Conservation (phyloP, 1,140 invertebrate genomes). For the Cydia fagiglandana region DNA sequence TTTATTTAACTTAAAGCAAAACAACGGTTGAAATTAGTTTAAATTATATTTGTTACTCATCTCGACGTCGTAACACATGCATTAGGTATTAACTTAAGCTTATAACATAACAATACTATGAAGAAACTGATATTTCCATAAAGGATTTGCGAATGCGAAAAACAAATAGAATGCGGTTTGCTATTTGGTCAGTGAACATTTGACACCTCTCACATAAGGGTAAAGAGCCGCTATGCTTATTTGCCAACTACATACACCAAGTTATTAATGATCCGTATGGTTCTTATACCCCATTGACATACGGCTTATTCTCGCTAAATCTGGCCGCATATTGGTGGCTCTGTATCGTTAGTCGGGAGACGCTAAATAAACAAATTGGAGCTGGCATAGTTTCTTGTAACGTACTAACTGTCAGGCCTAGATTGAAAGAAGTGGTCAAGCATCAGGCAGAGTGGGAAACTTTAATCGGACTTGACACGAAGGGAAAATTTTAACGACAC, state of each 20-base stretch:
- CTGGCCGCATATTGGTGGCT: neutral
- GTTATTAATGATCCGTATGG: neutral
- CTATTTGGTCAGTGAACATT: slow-evolving; percentile 12
- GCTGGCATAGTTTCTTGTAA: neutral
- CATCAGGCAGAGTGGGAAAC: too few species aligned
- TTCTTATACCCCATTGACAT: neutral
- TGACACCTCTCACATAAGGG: slow-evolving; percentile 27
- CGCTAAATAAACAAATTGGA: slow-evolving; percentile 27
- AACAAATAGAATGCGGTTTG: slow-evolving; percentile 23
- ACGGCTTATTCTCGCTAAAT: neutral
- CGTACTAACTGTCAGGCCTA: slow-evolving; percentile 22
- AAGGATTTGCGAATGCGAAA: slow-evolving; percentile 5
- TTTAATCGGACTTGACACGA: too few species aligned
- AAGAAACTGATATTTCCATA: neutral
- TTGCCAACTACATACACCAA: neutral
- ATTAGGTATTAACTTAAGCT: neutral
- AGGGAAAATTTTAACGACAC: too few species aligned
- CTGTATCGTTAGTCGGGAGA: neutral
- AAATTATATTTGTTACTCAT: neutral
- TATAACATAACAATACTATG: neutral
- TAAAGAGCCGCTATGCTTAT: slow-evolving; percentile 9
- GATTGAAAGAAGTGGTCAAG: neutral
- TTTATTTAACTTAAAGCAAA: too few species aligned
- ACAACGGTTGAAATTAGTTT: too few species aligned
- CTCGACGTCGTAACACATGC: neutral